Base-by-base conservation (phyloP, 1,140 invertebrate species). In the Ylistrum balloti region DNA sequence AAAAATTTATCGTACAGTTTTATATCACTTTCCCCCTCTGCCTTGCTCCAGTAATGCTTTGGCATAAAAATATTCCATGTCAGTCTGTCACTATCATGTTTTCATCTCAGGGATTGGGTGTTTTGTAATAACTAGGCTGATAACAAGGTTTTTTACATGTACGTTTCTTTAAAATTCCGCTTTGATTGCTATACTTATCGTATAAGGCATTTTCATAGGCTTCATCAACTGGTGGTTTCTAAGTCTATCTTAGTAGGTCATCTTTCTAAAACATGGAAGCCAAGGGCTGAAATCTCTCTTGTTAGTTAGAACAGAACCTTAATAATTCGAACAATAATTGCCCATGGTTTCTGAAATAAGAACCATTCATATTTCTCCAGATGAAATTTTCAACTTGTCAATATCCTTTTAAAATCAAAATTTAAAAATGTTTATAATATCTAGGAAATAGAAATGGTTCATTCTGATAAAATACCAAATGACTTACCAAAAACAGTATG, bases 121-220 rank as follows among this genome's bases (percentile, higher is more conserved):
- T 74, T 74, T 74, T 74, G 56, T 74, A 74, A 74, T 74, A 74
- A 74, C 56, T n/a, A 7, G 15, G 22, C 56, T 74, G 56, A 74
- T 74, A 74, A 74, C 56, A 74, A 74, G 56, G 45, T 74, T 74
- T 74, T 74, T 74, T 74, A 28, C n/a, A 28, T 74, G 56, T 74
- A 74, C 22, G 56, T 74, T 74, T 74, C 56, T 74, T 74, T 74
- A 74, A 48, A 74, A 74, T 74, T 74, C n/a, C 56, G 28, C n/a
- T 74, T 74, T 74, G 56, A 74, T 74, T 74, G 56, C 56, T 74
- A 28, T n/a, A 56, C 56, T 74, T 74, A 74, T 74, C 1, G 56
- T 74, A 74, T 28, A n/a, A 74, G 56, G 56, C 56, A 74, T 74
- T 74, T 74, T 28, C 56, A 74, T 74, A 74, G 56, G 56, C 56